Evolutionary conservation across 2,888 invertebrate species (phyloP).

Genomic region (Volucella bombylans): DNA sequence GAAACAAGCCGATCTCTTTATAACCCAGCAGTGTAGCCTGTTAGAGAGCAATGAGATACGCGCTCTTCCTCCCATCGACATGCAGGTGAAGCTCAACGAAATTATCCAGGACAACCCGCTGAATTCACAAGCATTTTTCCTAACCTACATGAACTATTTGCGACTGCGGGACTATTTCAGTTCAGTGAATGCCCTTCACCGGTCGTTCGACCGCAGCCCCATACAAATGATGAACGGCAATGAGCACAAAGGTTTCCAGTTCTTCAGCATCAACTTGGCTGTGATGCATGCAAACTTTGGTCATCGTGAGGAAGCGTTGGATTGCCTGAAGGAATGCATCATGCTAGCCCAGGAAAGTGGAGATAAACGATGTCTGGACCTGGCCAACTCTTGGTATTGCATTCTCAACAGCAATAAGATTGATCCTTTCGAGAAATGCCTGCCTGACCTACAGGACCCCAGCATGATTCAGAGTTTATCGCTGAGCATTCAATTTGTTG

Average conservation of each 20-base stretch:
- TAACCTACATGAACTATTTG: constrained; percentile 94
- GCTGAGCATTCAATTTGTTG: constrained; percentile 89
- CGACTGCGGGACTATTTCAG: constrained; percentile 92
- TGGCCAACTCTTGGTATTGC: constrained; percentile 92
- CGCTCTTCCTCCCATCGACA: constrained; percentile 89
- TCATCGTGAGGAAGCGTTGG: constrained; percentile 88
- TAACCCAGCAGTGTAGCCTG: constrained; percentile 92
- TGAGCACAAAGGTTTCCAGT: constrained; percentile 88
- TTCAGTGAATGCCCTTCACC: constrained; percentile 79
- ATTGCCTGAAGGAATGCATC: constrained; percentile 93
- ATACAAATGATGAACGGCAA: constrained; percentile 89
- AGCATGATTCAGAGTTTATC: constrained; percentile 88
- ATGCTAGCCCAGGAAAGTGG: constrained; percentile 93
- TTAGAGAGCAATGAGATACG: constrained; percentile 91
- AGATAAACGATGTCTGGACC: constrained; percentile 92
- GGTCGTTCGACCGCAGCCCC: constrained; percentile 90
- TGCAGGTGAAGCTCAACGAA: constrained; percentile 85
- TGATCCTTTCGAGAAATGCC: constrained; percentile 86
- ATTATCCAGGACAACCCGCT: constrained; percentile 81
- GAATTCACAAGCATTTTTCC: constrained; percentile 86
- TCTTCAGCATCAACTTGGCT: constrained; percentile 95
- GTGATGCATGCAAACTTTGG: constrained; percentile 92
- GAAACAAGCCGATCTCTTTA: constrained; percentile 94
- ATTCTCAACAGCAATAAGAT: constrained; percentile 84
- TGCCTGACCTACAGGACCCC: constrained; percentile 87